Conservation (phyloP, 1,140 invertebrate genomes). For the Ceratitis capitata region DNA sequence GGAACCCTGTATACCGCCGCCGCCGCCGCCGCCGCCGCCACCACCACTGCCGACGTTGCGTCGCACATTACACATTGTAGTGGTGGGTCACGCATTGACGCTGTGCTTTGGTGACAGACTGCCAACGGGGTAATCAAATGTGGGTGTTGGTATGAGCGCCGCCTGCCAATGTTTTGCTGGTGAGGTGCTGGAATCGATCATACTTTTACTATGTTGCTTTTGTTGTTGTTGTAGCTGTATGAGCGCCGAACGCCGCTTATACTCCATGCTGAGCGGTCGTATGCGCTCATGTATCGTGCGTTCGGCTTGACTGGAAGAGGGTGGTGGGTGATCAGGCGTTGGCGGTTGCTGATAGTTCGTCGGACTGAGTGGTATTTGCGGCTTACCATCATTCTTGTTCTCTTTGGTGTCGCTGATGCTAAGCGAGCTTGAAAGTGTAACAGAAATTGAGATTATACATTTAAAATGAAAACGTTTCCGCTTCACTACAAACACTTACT, state of each 20-base stretch:
- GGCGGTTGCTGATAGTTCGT: conserved; percentile 91
- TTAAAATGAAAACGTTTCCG: not conserved
- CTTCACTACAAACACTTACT: conserved; percentile 46
- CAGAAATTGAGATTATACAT: not conserved
- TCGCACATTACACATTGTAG: conserved; percentile 4
- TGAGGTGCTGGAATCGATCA: conserved; percentile 59
- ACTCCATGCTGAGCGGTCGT: conserved; percentile 82
- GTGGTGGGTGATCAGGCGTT: conserved; percentile 93
- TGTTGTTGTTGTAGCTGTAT: conserved; percentile 51
- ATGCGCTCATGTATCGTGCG: conserved; percentile 90
- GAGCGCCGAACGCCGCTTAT: conserved; percentile 58
- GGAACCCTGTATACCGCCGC: conserved; percentile 46
- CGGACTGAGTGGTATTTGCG: conserved; percentile 74
- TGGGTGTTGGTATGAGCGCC: conserved; percentile 32
- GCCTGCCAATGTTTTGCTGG: conserved; percentile 57
- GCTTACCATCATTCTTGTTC: conserved; percentile 47
- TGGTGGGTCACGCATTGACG: conserved; percentile 8
- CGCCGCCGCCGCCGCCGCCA: not conserved
- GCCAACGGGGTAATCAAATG: conserved; percentile 8
- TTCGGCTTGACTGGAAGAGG: conserved; percentile 89
- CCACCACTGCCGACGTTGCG: not conserved
- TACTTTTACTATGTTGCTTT: conserved; percentile 48
- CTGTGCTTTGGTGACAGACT: not conserved
- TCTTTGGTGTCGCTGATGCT: conserved; percentile 51
- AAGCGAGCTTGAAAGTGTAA: not conserved